Evolutionary conservation across 2,888 invertebrate genomes (phyloP), one percentile per base, ranked within the genome.

Genomic region (Gari tellinella): DNA sequence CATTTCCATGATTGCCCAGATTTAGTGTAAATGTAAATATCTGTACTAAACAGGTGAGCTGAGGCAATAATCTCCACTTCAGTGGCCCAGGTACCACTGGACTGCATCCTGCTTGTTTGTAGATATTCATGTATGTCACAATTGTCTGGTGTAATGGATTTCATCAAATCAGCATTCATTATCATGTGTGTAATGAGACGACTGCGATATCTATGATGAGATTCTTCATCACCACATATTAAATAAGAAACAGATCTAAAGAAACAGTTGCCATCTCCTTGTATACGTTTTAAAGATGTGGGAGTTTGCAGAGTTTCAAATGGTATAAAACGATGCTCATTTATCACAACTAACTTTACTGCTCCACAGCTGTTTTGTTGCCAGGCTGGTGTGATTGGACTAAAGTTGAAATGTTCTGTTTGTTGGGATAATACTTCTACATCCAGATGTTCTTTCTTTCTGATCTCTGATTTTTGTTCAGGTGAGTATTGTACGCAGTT

Each of bases 1-100:
- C 63, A 69, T 45, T 56, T 63, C 49, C 48, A 8, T 23, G 79
- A 70, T 51, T 81, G 82, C 12, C 60, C 56, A 72, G 72, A 72
- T 40, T 53, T 62, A 3, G 70, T 61, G 31, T 75, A 60, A n/a
- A 38, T 38, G 21, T 45, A 60, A 15, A 60, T 66, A 19, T 66
- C 45, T 14, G 60, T 66, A 14, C 19, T 25, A n/a, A 66, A 17
- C 15, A 57, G 14, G 19, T 60, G 66, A 19, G 58, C 52, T 45
- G 45, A 52, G 19, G 66, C 37, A 37, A 52, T 52, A 17, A 58
- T 43, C 52, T 66, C 60, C 4, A 45, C 40, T 21, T 60, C 37
- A n/a, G 66, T 60, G 14, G 60, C 66, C 66, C 60, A 66, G 15
- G 37, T 23, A 10, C 45, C 31, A 45, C 58, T 14, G 19, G 45